Conservation (phyloP, 64 coral and sea anemone genomes). For the Pocillopora damicornis region DNA sequence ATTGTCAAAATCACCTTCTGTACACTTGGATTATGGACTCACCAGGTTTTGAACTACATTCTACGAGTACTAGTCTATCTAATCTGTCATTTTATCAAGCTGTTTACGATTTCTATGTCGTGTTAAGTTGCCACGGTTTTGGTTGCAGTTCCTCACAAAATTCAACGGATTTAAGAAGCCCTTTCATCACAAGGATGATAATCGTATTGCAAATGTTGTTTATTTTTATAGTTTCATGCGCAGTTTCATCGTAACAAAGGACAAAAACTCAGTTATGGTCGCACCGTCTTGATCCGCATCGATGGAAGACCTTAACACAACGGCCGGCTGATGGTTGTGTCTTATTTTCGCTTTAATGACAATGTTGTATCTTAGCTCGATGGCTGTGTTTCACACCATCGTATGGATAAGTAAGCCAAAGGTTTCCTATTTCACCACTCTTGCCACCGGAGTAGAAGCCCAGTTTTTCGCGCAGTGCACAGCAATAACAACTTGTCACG, state of each 20-base stretch:
- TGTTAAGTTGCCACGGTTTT: constrained; percentile 36
- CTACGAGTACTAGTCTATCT: constrained; percentile 7
- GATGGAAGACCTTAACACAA: neutral
- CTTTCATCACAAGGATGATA: constrained; percentile 25
- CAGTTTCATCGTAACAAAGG: constrained; percentile 25
- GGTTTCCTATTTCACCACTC: constrained; percentile 26
- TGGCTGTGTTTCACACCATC: constrained; percentile 52
- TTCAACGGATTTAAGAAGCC: constrained; percentile 27
- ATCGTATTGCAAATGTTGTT: constrained; percentile 39
- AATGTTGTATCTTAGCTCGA: constrained; percentile 32
- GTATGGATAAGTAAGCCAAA: constrained; percentile 17
- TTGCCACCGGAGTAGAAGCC: constrained; percentile 51
- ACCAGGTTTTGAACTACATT: constrained; percentile 14
- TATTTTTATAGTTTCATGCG: constrained; percentile 31
- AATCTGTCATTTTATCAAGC: constrained; percentile 46
- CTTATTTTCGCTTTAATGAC: constrained; percentile 40
- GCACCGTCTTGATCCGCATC: constrained; percentile 19
- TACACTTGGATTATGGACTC: constrained; percentile 51
- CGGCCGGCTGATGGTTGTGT: neutral
- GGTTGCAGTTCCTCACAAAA: constrained; percentile 64
- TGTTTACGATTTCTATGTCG: constrained; percentile 43
- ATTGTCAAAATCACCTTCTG: neutral
- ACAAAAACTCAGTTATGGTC: constrained; percentile 21
- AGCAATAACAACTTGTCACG: constrained; percentile 59
- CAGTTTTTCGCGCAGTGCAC: constrained; percentile 63